These are phyloP conservation scores for Polyommatus icarus DNA, from an alignment of 2,888 invertebrate species.

Conservation along the genomic window DNA sequence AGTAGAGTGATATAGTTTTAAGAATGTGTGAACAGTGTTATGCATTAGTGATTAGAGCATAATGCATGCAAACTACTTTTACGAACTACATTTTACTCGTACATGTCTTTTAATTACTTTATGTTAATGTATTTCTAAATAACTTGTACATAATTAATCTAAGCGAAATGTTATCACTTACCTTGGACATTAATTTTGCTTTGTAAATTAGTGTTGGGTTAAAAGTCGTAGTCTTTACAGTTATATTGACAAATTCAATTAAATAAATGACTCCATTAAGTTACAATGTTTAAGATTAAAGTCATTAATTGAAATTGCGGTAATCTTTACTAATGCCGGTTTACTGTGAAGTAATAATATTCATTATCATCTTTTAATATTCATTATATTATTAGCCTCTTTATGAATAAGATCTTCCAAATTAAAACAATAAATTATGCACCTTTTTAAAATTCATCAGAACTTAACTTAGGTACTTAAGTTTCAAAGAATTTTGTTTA, in stretches of 20 bases:
- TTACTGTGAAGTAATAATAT: no score
- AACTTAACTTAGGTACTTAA: no score
- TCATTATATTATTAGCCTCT: background rate
- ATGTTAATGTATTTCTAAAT: background rate
- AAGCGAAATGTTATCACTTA: background rate
- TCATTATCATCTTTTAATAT: background rate
- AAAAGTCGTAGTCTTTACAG: background rate
- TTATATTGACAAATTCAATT: background rate
- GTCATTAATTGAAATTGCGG: background rate
- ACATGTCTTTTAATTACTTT: background rate
- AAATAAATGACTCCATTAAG: background rate
- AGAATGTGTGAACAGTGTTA: background rate
- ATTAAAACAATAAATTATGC: no score
- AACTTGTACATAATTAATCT: constrained; percentile 6
- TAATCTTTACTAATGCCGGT: background rate
- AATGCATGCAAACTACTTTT: background rate
- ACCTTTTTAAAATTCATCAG: no score
- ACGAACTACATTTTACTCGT: background rate
- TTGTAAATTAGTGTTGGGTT: background rate
- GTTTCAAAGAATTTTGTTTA: no score
- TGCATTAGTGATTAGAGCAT: background rate
- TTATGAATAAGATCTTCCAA: no score
- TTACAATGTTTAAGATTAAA: background rate
- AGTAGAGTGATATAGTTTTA: background rate
- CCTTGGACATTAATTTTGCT: background rate